phyloP scores from a whole-genome alignment of 2,113 vertebrate species.

The Panurus biarmicus region DNA sequence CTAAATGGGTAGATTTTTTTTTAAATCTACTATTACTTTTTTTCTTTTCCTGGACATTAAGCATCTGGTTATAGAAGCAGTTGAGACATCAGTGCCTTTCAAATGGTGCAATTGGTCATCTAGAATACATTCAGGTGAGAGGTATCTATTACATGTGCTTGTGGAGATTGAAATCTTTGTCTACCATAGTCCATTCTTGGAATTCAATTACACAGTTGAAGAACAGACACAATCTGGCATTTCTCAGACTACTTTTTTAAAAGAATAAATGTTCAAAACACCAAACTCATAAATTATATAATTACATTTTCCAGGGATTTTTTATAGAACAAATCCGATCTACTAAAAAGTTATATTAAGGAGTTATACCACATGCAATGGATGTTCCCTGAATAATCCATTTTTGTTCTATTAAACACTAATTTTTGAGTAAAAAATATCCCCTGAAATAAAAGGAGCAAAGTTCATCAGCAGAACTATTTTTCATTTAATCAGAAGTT shows the following conservation, averaged over 20 bases:
- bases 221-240: not conserved
- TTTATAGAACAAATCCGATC: not conserved
- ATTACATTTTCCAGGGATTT: not conserved
- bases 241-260: not conserved
- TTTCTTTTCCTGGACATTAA: conserved; percentile 35
- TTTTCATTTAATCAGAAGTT: not conserved
- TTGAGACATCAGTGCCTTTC: not conserved
- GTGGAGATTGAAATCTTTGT: not conserved
- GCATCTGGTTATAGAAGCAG: conserved; percentile 20
- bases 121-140: not conserved
- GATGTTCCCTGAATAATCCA: not conserved
- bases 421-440: not conserved
- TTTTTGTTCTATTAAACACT: not conserved
- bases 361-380: not conserved
- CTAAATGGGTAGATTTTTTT: conserved; percentile 9
- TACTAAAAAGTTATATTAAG: not conserved
- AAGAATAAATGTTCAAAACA: not conserved
- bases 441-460: not conserved
- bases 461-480: not conserved
- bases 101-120: conserved; percentile 14
- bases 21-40: not conserved
- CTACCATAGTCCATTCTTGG: not conserved
- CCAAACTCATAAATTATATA: not conserved
- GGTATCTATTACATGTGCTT: not conserved
- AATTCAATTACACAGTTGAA: not conserved